phyloP scores from a whole-genome alignment of 2,888 invertebrate species.

The Trichogramma evanescens region DNA sequence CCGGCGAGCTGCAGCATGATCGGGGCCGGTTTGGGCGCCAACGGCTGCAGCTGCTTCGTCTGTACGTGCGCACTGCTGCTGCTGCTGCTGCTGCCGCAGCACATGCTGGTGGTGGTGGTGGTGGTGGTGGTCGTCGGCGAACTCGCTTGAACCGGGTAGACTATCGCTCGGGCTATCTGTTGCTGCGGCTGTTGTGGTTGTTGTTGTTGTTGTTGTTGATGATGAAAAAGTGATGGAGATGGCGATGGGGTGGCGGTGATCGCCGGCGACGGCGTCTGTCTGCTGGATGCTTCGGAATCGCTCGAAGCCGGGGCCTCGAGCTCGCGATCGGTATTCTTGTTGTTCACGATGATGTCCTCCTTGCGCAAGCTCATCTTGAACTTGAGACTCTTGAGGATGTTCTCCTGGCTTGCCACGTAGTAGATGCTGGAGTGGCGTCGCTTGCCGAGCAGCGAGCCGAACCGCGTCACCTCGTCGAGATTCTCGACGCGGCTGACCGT shows the following conservation, averaged over 20 bases:
- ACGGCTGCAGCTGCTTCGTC: constrained; percentile 23
- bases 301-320: constrained; percentile 5
- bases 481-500: background rate
- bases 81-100: constrained; percentile 21
- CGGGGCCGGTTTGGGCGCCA: constrained; percentile 42
- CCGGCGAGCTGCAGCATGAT: constrained; percentile 27
- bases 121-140: background rate
- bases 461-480: background rate
- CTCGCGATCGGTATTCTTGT: constrained; percentile 55
- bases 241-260: background rate
- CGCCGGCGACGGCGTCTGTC: background rate
- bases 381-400: constrained; percentile 63
- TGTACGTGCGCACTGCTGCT: constrained; percentile 17
- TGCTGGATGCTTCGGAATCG: background rate
- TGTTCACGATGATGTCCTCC: constrained; percentile 58
- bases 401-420: constrained; percentile 45
- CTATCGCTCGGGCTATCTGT: background rate
- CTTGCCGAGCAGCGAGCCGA: background rate
- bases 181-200: background rate
- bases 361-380: constrained; percentile 63
- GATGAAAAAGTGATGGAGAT: background rate
- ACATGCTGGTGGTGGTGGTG: background rate
- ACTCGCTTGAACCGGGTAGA: background rate
- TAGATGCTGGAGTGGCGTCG: background rate
- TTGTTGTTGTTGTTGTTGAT: background rate